Base-by-base conservation (phyloP, 2,888 invertebrate species). In the Dryomyza anilis region DNA sequence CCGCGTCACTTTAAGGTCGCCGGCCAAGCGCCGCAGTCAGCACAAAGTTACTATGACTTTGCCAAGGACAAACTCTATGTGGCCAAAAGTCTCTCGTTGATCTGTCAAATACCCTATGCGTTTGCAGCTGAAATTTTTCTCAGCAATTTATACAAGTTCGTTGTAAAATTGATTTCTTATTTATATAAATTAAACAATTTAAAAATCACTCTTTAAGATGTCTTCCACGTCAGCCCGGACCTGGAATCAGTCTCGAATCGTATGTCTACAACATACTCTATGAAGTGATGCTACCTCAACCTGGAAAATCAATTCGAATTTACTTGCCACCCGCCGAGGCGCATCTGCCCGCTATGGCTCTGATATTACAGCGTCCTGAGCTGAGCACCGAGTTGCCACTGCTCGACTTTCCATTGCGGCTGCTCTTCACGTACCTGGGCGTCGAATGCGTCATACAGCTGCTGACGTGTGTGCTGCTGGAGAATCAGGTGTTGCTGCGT, bases 181-280 rank as follows among this genome's bases (percentile, higher is more conserved):
- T n/a, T n/a, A n/a, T n/a, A n/a, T n/a, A 16, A 1, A 36, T 48
- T 16, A 27, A 33, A 25, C 8, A 58, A 48, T 58, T 65, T 29
- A 16, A 30, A 29, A 14, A 33, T 27, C 61, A 52, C 8, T 56
- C 30, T 50, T 68, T 76, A 2, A 91, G 92, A 83, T 92, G 92
- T 85, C 88, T 91, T 83, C 92, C 92, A 71, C 88, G 91, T 76
- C 89, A 91, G 79, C 89, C 91, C 12, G 89, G 90, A 12, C 89
- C 91, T 58, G 88, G 91, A 52, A 86, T 93, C 27, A 93, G 95
- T 73, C 86, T 97, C 64, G 98, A 98, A 85, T 94, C 95, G 67
- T 96, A 95, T 85, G 94, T 98, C 10, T 97, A 95, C 84, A 97
- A 97, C 85, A 87, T 98, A 71, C 86, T 98, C 58, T 95, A 96